Evolutionary conservation across 2,797 vertebrate genomes (phyloP).

Genomic region (Rhodeus uyekii): DNA sequence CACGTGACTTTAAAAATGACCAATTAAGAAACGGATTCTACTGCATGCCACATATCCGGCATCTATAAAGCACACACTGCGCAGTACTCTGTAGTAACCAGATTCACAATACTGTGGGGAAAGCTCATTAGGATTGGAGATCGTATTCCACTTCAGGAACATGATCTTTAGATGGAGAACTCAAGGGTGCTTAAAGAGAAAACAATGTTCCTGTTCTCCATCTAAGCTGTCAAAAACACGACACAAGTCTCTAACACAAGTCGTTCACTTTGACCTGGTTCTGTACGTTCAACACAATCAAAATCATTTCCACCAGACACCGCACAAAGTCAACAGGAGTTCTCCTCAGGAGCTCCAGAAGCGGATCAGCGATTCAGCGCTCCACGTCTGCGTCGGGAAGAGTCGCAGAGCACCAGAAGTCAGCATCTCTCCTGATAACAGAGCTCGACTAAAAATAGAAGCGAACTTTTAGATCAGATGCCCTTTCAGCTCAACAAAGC

Average conservation of each 20-base stretch:
- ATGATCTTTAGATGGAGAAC: not conserved
- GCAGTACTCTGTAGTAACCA: not conserved
- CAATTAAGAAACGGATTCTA: no score
- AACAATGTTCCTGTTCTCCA: not conserved
- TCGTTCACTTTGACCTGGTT: not conserved
- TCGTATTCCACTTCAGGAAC: constrained; percentile 4
- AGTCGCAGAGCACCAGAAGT: constrained; percentile 40
- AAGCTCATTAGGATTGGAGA: not conserved
- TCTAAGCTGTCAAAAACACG: constrained; percentile 23
- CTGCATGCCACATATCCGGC: not conserved
- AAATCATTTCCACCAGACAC: not conserved
- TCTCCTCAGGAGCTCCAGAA: constrained; percentile 5
- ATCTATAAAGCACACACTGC: not conserved
- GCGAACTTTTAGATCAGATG: constrained; percentile 56
- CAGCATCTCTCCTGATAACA: constrained; percentile 68
- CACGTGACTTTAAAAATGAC: no score
- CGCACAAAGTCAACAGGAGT: constrained; percentile 17
- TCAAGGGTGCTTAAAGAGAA: not conserved
- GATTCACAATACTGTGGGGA: not conserved
- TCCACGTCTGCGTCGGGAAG: constrained; percentile 4
- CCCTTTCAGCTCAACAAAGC: constrained; percentile 50
- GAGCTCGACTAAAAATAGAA: constrained; percentile 77
- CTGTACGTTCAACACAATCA: not conserved
- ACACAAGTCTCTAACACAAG: not conserved
- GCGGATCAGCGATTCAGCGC: constrained; percentile 4